Conservation (phyloP, 2,888 invertebrate genomes). For the Synergus laeviventris region DNA sequence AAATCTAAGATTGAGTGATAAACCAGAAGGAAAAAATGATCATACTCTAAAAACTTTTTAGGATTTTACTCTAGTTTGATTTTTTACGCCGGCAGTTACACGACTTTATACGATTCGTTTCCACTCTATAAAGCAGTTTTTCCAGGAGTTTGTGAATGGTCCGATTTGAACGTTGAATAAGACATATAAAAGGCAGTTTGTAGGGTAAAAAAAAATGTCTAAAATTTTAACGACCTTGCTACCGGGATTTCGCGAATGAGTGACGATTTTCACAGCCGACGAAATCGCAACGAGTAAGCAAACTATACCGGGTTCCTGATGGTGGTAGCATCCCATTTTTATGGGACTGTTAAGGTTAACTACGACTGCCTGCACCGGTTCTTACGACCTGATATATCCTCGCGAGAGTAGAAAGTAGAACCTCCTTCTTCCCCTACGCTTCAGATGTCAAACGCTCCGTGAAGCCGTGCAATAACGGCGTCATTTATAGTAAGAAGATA, state of each 20-base stretch:
- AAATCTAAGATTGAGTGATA: not conserved
- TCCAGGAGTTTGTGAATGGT: not conserved
- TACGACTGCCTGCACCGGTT: constrained; percentile 50
- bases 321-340: constrained; percentile 47
- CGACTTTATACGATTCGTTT: not conserved
- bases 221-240: constrained; percentile 7
- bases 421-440: constrained; percentile 10
- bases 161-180: not conserved
- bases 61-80: constrained; percentile 1
- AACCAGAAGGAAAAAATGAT: not conserved
- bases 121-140: not conserved
- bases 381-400: constrained; percentile 50
- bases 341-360: constrained; percentile 57
- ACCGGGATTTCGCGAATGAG: constrained; percentile 3
- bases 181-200: not conserved
- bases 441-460: constrained; percentile 43
- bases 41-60: not conserved
- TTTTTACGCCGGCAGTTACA: not conserved
- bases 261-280: constrained; percentile 17
- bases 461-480: constrained; percentile 40
- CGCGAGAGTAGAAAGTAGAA: constrained; percentile 27
- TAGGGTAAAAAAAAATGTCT: constrained; percentile 10
- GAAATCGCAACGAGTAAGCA: constrained; percentile 30
- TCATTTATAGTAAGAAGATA: constrained; percentile 54
- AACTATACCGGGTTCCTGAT: constrained; percentile 27